Conservation (phyloP, 2,888 invertebrate genomes). For the Eudasyphora cyanicolor region DNA sequence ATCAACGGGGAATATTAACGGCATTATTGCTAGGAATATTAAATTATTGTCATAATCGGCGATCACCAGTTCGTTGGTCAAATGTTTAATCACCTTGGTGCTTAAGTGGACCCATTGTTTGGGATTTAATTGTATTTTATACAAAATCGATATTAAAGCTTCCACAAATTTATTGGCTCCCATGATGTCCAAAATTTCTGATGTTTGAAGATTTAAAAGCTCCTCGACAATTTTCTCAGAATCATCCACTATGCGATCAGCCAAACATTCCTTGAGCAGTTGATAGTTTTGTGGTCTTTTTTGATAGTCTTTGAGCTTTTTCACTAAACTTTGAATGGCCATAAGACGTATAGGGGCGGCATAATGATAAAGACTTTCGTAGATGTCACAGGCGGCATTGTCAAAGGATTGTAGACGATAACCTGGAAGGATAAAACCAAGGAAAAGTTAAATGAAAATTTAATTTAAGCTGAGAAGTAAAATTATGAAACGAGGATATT, state of each 20-base stretch:
- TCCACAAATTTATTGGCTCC: slow-evolving; percentile 80
- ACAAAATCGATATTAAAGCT: slow-evolving; percentile 81
- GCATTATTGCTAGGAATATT: slow-evolving; percentile 74
- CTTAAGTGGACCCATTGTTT: slow-evolving; percentile 80
- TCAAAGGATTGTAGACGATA: slow-evolving; percentile 82
- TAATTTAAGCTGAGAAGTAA: too few relatives aligned
- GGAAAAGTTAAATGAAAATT: too few relatives aligned
- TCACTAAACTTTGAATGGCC: slow-evolving; percentile 85
- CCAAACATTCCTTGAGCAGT: slow-evolving; percentile 84
- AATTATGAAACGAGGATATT: too few relatives aligned
- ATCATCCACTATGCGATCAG: slow-evolving; percentile 86
- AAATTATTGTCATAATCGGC: slow-evolving; percentile 78
- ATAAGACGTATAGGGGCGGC: slow-evolving; percentile 84
- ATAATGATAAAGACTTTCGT: slow-evolving; percentile 88
- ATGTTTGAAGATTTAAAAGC: slow-evolving; percentile 80
- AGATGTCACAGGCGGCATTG: slow-evolving; percentile 82
- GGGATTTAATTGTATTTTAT: slow-evolving; percentile 79
- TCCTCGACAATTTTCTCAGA: slow-evolving; percentile 83
- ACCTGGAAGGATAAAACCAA: slow-evolving; percentile 70
- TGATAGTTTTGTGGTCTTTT: slow-evolving; percentile 76
- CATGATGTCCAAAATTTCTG: slow-evolving; percentile 79
- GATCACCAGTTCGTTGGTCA: slow-evolving; percentile 80
- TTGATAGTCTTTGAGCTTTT: slow-evolving; percentile 81
- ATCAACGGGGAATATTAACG: slow-evolving; percentile 72
- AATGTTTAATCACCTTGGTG: slow-evolving; percentile 79